Conservation (phyloP, 2,797 vertebrate genomes). For the Halcyon leucocephala region DNA sequence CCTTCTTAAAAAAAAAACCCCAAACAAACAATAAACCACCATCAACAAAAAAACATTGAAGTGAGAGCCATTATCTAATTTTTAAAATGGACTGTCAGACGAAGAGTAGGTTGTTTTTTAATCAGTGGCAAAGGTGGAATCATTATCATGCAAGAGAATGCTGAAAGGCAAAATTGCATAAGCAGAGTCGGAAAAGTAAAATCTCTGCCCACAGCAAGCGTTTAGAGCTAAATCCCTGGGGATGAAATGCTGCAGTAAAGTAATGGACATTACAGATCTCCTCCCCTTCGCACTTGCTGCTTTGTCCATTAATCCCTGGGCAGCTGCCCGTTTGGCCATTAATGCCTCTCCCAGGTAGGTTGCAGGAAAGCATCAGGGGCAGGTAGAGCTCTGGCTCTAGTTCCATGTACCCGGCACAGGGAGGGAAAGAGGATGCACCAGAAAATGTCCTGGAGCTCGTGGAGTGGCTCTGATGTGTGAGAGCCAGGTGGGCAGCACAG, state of each 20-base stretch:
- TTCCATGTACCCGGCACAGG: background rate
- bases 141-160: background rate
- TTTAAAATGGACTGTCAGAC: background rate
- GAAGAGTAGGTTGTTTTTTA: background rate
- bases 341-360: background rate
- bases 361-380: background rate
- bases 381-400: background rate
- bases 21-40: no score
- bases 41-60: background rate
- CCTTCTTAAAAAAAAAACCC: background rate
- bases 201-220: accelerated
- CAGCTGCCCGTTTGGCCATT: background rate
- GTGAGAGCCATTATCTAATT: background rate
- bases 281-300: background rate
- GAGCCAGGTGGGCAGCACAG: background rate
- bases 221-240: background rate
- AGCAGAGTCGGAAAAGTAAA: background rate
- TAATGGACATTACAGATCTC: background rate
- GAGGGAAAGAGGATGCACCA: background rate
- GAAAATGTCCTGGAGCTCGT: accelerated
- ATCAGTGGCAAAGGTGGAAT: background rate
- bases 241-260: background rate
- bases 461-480: accelerated
- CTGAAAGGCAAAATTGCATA: background rate
- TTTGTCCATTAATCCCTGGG: background rate